Evolutionary conservation across 2,113 vertebrate species (phyloP).

Genomic region (Ctenodactylus gundi): DNA sequence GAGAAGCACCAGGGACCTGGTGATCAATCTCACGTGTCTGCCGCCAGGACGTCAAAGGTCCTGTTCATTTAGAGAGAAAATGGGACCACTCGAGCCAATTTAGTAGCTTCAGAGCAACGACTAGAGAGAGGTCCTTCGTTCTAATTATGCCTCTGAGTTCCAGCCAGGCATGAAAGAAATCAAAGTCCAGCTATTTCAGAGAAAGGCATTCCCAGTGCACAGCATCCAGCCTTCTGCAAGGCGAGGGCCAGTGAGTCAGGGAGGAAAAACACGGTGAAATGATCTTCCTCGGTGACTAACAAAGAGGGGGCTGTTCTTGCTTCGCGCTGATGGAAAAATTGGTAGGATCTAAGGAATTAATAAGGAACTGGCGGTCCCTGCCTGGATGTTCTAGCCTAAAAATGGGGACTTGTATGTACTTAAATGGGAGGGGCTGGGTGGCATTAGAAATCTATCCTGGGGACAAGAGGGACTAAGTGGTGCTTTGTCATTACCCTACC

Average conservation of each 20-base stretch:
- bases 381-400: slow-evolving; percentile 16
- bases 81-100: slow-evolving; percentile 29
- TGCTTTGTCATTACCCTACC: slow-evolving; percentile 45
- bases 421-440: slow-evolving; percentile 58
- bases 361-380: slow-evolving; percentile 44
- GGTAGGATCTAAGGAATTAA: slow-evolving; percentile 55
- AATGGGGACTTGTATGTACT: slow-evolving; percentile 30
- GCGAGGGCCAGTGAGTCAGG: slow-evolving; percentile 48
- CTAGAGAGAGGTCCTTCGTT: neutral
- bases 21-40: slow-evolving; percentile 36
- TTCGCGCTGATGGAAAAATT: slow-evolving; percentile 68
- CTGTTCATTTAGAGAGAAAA: slow-evolving; percentile 64
- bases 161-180: slow-evolving; percentile 58
- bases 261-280: slow-evolving; percentile 42
- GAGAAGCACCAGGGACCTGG: neutral
- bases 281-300: slow-evolving; percentile 57
- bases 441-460: slow-evolving; percentile 29
- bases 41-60: slow-evolving; percentile 50
- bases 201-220: neutral
- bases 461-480: neutral
- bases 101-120: slow-evolving; percentile 55
- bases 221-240: neutral
- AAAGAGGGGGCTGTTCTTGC: slow-evolving; percentile 5
- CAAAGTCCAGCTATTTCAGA: slow-evolving; percentile 47
- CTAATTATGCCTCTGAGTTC: slow-evolving; percentile 69